Evolutionary conservation across 2,888 invertebrate genomes (phyloP).

Genomic region (Malthinus flaveolus): DNA sequence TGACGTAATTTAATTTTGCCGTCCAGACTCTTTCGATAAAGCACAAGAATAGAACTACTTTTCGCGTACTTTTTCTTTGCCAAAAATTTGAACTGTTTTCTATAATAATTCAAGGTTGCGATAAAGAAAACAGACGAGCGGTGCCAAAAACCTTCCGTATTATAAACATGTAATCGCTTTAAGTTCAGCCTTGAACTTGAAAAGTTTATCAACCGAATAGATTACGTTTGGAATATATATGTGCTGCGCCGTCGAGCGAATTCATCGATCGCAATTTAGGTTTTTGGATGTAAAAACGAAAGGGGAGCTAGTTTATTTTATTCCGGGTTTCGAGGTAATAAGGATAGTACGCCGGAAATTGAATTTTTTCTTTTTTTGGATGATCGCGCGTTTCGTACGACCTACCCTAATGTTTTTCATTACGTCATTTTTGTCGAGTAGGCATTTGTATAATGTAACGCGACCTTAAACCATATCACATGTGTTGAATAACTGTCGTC

Average conservation of each 20-base stretch:
- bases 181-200: slow-evolving; percentile 50
- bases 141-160: slow-evolving; percentile 34
- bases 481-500: slow-evolving; percentile 5
- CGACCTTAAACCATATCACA: slow-evolving; percentile 4
- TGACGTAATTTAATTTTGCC: no score
- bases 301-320: no score
- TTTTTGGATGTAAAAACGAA: no score
- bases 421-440: slow-evolving; percentile 1
- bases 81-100: slow-evolving; percentile 19
- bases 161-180: slow-evolving; percentile 37
- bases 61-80: neutral
- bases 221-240: slow-evolving; percentile 17
- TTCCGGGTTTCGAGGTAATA: no score
- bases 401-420: slow-evolving; percentile 1
- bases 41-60: neutral
- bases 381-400: neutral
- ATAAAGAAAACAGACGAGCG: slow-evolving; percentile 28
- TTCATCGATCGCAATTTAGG: no score
- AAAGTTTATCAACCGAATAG: slow-evolving; percentile 51
- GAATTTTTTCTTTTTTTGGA: no score
- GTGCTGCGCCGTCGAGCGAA: no score
- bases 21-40: neutral
- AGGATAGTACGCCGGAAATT: no score
- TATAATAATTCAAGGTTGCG: slow-evolving; percentile 25
- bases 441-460: neutral